Evolutionary conservation across 1,140 invertebrate species (phyloP).

Genomic region (Trachymyrmex septentrionalis): DNA sequence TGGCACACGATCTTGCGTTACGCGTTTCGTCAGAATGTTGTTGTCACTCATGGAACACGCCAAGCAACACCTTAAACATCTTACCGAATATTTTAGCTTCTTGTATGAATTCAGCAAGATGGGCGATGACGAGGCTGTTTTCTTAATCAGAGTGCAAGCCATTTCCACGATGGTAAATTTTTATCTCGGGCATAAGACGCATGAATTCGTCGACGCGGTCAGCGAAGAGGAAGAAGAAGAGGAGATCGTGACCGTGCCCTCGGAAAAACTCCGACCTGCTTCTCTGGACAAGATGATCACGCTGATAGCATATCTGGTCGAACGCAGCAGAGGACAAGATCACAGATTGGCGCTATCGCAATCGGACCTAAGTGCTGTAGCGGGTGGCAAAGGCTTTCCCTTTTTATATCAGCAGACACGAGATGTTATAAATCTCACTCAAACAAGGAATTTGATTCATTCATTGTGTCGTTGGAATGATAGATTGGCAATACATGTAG

Average conservation of each 20-base stretch:
- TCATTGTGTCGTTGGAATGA: slow-evolving; percentile 97
- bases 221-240: slow-evolving; percentile 95
- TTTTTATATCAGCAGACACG: slow-evolving; percentile 98
- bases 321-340: slow-evolving; percentile 93
- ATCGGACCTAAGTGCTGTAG: slow-evolving; percentile 93
- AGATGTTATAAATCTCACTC: slow-evolving; percentile 96
- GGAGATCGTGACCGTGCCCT: slow-evolving; percentile 89
- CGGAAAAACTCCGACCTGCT: slow-evolving; percentile 94
- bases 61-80: slow-evolving; percentile 93
- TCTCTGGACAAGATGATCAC: slow-evolving; percentile 99
- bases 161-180: slow-evolving; percentile 97
- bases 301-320: slow-evolving; percentile 94
- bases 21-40: slow-evolving; percentile 95
- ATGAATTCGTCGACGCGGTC: slow-evolving; percentile 90
- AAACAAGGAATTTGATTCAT: slow-evolving; percentile 96
- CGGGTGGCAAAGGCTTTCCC: slow-evolving; percentile 96
- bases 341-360: slow-evolving; percentile 92
- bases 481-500: slow-evolving; percentile 93
- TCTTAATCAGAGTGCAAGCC: slow-evolving; percentile 94
- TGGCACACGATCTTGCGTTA: slow-evolving; percentile 95
- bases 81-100: slow-evolving; percentile 97
- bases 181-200: slow-evolving; percentile 93
- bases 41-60: slow-evolving; percentile 96
- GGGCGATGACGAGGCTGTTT: slow-evolving; percentile 96
- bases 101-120: slow-evolving; percentile 97